A percentile compares a stretch with the other conserved stretches of the same genome.
These are phyloP conservation scores for Mobula hypostoma DNA, from an alignment of 2,113 vertebrate species.

Conservation along the genomic window DNA sequence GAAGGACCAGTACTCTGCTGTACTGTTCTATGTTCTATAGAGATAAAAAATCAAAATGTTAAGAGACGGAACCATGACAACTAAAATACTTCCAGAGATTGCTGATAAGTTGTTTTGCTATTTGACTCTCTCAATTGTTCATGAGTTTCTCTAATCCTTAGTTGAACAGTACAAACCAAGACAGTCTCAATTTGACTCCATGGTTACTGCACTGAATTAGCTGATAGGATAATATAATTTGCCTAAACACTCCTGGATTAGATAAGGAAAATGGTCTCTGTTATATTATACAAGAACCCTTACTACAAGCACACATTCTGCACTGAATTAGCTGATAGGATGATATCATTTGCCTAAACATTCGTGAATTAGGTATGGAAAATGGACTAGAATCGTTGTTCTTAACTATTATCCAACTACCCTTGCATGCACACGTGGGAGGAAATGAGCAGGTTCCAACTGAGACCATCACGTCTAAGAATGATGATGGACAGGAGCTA, in stretches of 20 bases:
- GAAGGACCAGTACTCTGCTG: too few species aligned
- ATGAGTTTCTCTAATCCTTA: conserved; percentile 5
- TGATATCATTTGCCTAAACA: not conserved
- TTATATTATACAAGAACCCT: too few species aligned
- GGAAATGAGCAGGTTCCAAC: not conserved
- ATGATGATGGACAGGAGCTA: not conserved
- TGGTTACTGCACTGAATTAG: conserved; percentile 7
- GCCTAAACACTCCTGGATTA: not conserved
- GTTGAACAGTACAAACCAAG: not conserved
- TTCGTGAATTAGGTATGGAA: not conserved
- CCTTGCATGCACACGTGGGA: not conserved
- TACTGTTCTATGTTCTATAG: too few species aligned
- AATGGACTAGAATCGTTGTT: too few species aligned
- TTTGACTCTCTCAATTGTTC: not conserved
- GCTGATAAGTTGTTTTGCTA: conserved; percentile 23
- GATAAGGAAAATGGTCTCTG: not conserved
- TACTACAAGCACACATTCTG: too few species aligned
- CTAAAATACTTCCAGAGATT: not conserved
- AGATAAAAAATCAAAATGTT: not conserved
- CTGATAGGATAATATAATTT: not conserved
- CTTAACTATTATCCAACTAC: too few species aligned
- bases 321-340: not conserved
- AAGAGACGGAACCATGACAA: not conserved
- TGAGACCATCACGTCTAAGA: not conserved
- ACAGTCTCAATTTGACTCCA: not conserved